A percentile compares a stretch with the other conserved stretches of the same genome.
These are phyloP conservation scores for Protobothrops flavoviridis DNA, from an alignment of 2,113 vertebrate species.

Conservation along the genomic window DNA sequence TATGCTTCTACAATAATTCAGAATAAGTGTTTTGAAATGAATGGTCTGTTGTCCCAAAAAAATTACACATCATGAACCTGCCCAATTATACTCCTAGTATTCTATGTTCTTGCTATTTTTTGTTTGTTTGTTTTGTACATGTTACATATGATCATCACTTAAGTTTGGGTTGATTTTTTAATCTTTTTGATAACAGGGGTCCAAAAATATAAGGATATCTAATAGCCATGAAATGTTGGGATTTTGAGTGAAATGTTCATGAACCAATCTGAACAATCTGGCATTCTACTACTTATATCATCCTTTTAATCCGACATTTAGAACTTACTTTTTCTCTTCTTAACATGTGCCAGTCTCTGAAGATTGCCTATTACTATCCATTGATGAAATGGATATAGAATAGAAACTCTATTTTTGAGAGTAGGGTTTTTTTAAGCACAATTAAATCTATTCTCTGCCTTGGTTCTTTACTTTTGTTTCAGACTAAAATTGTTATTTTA, in stretches of 20 bases:
- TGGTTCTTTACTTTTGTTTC: background rate
- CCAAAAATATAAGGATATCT: background rate
- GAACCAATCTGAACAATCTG: background rate
- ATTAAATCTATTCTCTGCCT: background rate
- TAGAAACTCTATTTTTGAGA: background rate
- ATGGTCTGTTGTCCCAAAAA: background rate
- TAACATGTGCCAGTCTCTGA: background rate
- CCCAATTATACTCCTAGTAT: background rate
- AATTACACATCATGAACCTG: background rate
- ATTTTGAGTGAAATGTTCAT: background rate
- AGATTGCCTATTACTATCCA: background rate
- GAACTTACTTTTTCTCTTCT: background rate
- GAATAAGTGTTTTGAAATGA: background rate
- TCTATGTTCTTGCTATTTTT: background rate
- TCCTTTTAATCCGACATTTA: background rate
- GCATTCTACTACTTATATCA: background rate
- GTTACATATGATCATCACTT: background rate
- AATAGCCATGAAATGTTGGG: background rate
- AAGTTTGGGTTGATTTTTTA: background rate
- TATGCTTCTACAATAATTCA: background rate
- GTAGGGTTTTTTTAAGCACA: background rate
- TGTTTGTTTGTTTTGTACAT: background rate
- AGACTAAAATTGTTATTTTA: background rate
- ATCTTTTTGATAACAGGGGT: background rate
- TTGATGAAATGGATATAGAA: background rate